A percentile compares a stretch with the other conserved stretches of the same genome.
Evolutionary conservation across 2,797 vertebrate genomes (phyloP).

Genomic region (Pteropus rufus): DNA sequence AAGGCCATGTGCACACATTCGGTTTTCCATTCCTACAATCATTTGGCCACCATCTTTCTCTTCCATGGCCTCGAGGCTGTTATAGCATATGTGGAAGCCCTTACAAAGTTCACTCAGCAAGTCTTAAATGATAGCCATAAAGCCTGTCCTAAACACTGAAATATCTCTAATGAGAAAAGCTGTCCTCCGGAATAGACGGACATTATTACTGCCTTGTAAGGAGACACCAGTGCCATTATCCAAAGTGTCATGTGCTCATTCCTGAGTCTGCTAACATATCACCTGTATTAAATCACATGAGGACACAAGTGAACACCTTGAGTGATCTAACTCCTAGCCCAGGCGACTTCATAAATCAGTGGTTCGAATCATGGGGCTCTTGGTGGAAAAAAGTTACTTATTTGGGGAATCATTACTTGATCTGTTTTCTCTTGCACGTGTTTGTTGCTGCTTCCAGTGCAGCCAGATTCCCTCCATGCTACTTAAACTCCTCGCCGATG

Average conservation of each 20-base stretch:
- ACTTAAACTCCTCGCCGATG: not conserved
- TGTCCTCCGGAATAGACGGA: not conserved
- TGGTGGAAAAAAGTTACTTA: not conserved
- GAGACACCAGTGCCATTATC: not conserved
- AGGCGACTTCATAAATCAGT: not conserved
- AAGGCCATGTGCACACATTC: not conserved
- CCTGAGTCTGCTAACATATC: not conserved
- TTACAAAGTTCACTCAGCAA: not conserved
- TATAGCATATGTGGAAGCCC: not conserved
- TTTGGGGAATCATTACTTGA: not conserved
- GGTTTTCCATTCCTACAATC: not conserved
- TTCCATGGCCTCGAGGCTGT: not conserved
- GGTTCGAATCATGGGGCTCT: not conserved
- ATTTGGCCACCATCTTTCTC: not conserved
- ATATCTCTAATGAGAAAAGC: not conserved
- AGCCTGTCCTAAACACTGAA: not conserved
- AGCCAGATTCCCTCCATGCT: not conserved
- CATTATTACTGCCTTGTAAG: not conserved
- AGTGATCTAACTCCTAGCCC: not conserved
- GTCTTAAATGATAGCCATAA: not conserved
- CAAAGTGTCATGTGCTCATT: not conserved
- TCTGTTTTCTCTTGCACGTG: not conserved
- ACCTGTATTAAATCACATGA: not conserved
- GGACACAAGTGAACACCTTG: not conserved
- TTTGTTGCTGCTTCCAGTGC: not conserved